Evolutionary conservation across 1,140 invertebrate genomes (phyloP), one percentile per base, ranked within the genome.

Genomic region (Aphelinus certus): DNA sequence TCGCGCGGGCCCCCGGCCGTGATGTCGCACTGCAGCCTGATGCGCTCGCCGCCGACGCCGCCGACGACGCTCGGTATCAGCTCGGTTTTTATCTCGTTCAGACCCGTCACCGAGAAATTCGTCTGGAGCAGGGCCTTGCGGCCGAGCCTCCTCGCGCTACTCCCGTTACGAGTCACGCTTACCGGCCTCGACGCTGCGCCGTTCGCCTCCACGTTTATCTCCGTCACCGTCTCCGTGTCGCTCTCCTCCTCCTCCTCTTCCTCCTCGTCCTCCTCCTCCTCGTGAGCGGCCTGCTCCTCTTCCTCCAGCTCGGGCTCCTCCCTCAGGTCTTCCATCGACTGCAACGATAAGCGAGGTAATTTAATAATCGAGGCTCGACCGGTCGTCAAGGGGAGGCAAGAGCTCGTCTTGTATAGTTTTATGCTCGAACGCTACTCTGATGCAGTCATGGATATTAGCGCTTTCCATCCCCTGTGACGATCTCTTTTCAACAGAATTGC

Each of bases 251-350:
- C 80, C 45, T 84, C 81, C 60, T 83, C 82, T 9, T 77, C 79
- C 60, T 84, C 82, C 56, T 85, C 83, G 84, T 88, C 84, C 49
- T 81, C 85, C 5, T 82, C 83, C 43, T 89, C 89, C 72, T 90
- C 89, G 42, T 77, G 87, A 75, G 90, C 87, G 55, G 81, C 81
- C 78, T 76, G 63, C 5, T 72, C 70, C 9, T 76, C 75, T 6
- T 89, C 85, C 74, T 86, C 87, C 6, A 87, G 74, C 78, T 91
- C 89, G 7, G 87, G 84, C 73, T 90, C 90, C 53, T 88, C 88
- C 46, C 78, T 85, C 45, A 91, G 77, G 78, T 88, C 86, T 64
- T 87, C 87, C 86, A 88, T 88, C 9, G 87, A 87, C 87, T 88
- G 72, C 0, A 69, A 72, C 7, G 5, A 43, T 0, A 65, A 58